Percentiles rank a stretch among this genome's conserved stretches.
These are phyloP conservation scores for Hiodon tergisus DNA, from an alignment of 2,113 vertebrate species.

Conservation along the genomic window DNA sequence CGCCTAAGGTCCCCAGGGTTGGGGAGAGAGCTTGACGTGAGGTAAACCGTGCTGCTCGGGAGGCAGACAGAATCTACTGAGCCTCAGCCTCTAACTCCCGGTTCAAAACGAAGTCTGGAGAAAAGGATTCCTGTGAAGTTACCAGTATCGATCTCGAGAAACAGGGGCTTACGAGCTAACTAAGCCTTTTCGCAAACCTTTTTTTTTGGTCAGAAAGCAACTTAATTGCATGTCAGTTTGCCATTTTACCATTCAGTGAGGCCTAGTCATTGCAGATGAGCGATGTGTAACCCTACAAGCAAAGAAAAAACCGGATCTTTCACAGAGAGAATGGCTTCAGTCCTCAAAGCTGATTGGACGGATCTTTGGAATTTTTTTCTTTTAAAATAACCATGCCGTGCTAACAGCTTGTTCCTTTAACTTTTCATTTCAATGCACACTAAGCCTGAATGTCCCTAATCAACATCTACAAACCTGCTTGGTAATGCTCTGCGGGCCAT, in stretches of 20 bases:
- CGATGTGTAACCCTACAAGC: no score
- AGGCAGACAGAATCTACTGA: not conserved
- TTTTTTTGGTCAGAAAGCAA: no score
- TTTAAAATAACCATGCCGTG: not conserved
- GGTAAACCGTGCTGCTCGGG: not conserved
- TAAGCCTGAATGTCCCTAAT: not conserved
- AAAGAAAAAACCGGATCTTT: no score
- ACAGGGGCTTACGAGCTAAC: not conserved
- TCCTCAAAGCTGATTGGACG: not conserved
- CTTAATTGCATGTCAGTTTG: no score
- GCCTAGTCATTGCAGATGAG: no score
- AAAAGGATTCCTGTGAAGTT: not conserved
- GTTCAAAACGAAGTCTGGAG: not conserved
- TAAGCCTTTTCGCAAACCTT: not conserved
- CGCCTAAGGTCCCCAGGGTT: constrained; percentile 45
- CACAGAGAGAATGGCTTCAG: not conserved
- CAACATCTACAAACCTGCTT: not conserved
- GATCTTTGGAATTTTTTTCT: not conserved
- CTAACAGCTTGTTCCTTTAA: no score
- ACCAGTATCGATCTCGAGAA: not conserved
- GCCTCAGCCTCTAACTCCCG: not conserved
- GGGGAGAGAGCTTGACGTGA: constrained; percentile 16
- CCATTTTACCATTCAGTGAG: no score
- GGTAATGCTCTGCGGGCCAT: not conserved
- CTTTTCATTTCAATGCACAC: no score